Evolutionary conservation across 2,888 invertebrate species (phyloP).

Genomic region (Isoperla grammatica): DNA sequence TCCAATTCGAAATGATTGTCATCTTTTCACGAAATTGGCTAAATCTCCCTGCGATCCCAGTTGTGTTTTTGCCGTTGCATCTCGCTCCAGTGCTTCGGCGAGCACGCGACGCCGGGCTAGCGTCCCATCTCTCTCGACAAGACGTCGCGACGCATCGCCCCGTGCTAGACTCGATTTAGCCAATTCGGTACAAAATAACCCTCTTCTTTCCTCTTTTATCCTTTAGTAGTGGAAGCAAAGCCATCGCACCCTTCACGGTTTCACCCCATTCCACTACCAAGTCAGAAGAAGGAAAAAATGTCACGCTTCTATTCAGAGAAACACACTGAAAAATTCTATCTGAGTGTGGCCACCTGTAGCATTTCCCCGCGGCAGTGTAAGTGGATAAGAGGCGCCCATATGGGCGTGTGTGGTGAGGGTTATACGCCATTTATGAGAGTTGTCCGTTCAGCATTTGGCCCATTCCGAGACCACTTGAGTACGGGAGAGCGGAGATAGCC

Average conservation of each 20-base stretch:
- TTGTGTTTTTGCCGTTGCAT: not conserved
- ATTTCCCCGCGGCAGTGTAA: constrained; percentile 19
- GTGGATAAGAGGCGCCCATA: constrained; percentile 24
- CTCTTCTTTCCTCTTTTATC: constrained; percentile 22
- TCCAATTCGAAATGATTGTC: too few species aligned
- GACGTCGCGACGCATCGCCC: constrained; percentile 3
- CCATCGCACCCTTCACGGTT: constrained; percentile 8
- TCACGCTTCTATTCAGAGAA: constrained; percentile 26
- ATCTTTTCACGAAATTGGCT: too few species aligned
- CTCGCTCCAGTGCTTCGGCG: not conserved
- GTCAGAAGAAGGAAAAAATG: constrained; percentile 21
- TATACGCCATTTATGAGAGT: constrained; percentile 20
- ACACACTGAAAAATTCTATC: constrained; percentile 26
- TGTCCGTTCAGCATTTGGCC: not conserved
- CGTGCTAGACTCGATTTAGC: constrained; percentile 22
- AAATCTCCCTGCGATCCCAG: too few species aligned
- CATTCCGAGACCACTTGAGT: too few species aligned
- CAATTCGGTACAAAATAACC: constrained; percentile 24
- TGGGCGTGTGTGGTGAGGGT: constrained; percentile 19
- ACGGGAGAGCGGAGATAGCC: too few species aligned
- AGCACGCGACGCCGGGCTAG: not conserved
- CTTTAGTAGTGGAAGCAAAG: constrained; percentile 20
- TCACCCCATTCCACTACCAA: constrained; percentile 9
- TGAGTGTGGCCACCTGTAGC: constrained; percentile 25
- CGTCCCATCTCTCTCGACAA: not conserved